These are phyloP conservation scores for Odontomyia ornata DNA, from an alignment of 2,888 invertebrate species.

Conservation along the genomic window DNA sequence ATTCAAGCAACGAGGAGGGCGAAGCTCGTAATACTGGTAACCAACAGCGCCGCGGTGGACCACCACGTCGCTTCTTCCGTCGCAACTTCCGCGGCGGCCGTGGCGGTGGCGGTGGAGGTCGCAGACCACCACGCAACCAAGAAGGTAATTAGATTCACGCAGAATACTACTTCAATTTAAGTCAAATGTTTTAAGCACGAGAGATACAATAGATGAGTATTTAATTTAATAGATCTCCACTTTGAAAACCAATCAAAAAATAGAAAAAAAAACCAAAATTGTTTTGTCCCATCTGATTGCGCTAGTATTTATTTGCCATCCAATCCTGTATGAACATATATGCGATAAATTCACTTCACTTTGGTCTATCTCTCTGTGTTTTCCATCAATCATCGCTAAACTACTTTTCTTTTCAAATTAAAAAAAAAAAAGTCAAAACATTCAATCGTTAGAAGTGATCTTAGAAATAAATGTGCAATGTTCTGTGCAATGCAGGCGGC, in stretches of 20 bases:
- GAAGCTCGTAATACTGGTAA: conserved; percentile 65
- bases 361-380: conserved; percentile 24
- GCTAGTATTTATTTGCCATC: conserved; percentile 6
- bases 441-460: not conserved
- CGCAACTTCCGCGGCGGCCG: conserved; percentile 76
- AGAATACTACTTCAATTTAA: not conserved
- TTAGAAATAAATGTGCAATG: not conserved
- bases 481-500: conserved; percentile 22
- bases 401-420: not conserved
- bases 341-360: not conserved
- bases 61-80: conserved; percentile 74
- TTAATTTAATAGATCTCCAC: not conserved
- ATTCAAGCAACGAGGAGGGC: conserved; percentile 57
- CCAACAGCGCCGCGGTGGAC: conserved; percentile 61
- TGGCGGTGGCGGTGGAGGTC: conserved; percentile 53
- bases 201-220: not conserved
- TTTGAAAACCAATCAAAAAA: not conserved
- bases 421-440: not conserved
- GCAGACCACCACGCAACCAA: conserved; percentile 55
- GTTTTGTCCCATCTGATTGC: conserved; percentile 4
- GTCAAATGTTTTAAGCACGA: conserved; percentile 1
- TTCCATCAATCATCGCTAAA: conserved; percentile 1
- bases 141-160: conserved; percentile 56
- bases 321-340: conserved; percentile 1
- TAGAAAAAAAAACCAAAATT: not conserved